Evolutionary conservation across 1,140 invertebrate species (phyloP).

Genomic region (Mactra quadrangularis): DNA sequence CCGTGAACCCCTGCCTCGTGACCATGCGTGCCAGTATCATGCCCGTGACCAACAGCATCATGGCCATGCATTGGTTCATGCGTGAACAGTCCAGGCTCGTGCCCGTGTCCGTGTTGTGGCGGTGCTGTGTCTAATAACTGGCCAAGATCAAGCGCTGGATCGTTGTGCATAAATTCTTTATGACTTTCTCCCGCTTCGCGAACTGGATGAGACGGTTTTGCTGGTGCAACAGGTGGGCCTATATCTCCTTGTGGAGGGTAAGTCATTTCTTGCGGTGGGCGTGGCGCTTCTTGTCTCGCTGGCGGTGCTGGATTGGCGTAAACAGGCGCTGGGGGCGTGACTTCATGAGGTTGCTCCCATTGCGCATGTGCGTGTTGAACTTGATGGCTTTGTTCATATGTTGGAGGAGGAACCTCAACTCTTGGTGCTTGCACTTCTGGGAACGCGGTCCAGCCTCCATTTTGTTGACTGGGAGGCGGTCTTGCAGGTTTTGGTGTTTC

Average conservation of each 20-base stretch:
- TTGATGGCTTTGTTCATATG: neutral
- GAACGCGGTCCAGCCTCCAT: no score
- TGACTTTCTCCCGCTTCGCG: neutral
- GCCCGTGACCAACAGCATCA: neutral
- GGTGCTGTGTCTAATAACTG: no score
- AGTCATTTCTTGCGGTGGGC: neutral
- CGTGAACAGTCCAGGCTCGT: no score
- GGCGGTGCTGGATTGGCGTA: neutral
- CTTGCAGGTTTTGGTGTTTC: no score
- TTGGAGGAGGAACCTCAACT: no score
- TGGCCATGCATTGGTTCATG: no score
- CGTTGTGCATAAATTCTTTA: neutral
- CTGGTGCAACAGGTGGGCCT: neutral
- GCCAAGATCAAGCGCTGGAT: neutral
- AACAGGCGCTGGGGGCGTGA: neutral
- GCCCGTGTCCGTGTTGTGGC: no score
- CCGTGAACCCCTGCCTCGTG: neutral
- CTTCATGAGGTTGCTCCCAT: neutral
- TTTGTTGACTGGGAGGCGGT: no score
- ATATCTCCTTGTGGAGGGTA: neutral
- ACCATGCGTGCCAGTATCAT: neutral
- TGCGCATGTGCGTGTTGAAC: neutral
- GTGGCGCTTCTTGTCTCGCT: neutral
- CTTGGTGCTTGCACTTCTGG: no score
- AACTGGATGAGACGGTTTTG: neutral